Conservation (phyloP, 1,140 invertebrate species). For the Drosophila arizonae region DNA sequence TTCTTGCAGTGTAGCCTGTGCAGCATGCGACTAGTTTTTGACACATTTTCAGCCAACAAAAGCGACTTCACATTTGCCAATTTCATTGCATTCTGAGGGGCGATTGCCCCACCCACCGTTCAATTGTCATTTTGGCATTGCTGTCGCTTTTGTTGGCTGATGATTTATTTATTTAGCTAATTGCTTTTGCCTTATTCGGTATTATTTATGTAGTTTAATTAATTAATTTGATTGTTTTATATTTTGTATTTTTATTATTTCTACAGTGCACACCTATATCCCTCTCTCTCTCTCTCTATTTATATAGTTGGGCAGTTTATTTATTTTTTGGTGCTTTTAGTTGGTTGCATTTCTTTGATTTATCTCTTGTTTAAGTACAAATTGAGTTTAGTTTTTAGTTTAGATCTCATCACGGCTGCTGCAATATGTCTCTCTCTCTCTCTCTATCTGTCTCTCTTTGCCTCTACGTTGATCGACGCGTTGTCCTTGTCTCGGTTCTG, state of each 20-base stretch:
- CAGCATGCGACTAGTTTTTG: constrained; percentile 1
- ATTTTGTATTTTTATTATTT: constrained; percentile 10
- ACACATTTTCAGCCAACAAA: constrained; percentile 1
- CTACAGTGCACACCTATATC: background rate
- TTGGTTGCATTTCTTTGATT: constrained; percentile 18
- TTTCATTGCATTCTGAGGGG: constrained; percentile 8
- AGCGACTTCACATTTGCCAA: constrained; percentile 2
- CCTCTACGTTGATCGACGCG: background rate
- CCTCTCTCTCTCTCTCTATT: background rate
- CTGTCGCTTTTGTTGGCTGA: constrained; percentile 7
- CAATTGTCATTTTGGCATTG: constrained; percentile 23
- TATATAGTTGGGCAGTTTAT: constrained; percentile 5
- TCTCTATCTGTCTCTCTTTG: constrained; percentile 1
- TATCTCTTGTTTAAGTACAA: constrained; percentile 23
- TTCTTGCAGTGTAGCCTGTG: constrained; percentile 16
- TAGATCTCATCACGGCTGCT: constrained; percentile 22
- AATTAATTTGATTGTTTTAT: constrained; percentile 11
- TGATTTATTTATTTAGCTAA: constrained; percentile 37
- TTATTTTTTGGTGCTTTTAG: constrained; percentile 32
- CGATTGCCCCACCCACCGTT: background rate
- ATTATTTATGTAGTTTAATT: constrained; percentile 34
- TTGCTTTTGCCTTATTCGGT: constrained; percentile 9
- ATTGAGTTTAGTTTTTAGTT: constrained; percentile 32
- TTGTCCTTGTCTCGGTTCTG: constrained; percentile 18
- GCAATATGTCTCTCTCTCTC: constrained; percentile 3